Percentiles rank a stretch among this genome's conserved stretches.
phyloP scores from a whole-genome alignment of 1,140 invertebrate species.

The Ruditapes philippinarum region DNA sequence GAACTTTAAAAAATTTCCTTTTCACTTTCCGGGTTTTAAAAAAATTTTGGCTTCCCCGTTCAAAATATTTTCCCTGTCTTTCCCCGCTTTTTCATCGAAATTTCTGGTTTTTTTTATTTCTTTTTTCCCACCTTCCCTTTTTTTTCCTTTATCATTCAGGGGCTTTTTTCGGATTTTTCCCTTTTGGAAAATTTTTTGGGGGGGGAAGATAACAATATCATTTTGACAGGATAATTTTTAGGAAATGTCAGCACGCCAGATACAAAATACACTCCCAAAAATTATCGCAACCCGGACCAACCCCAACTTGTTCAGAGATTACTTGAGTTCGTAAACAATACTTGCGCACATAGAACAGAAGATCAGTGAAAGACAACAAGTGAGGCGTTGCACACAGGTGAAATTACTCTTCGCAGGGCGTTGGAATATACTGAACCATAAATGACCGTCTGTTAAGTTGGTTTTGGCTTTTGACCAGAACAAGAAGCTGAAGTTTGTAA shows the following conservation, averaged over 20 bases:
- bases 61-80: constrained; percentile 35
- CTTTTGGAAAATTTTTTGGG: constrained; percentile 36
- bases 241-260: constrained; percentile 72
- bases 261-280: constrained; percentile 68
- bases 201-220: constrained; percentile 74
- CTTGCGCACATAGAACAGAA: constrained; percentile 79
- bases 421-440: constrained; percentile 80
- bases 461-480: constrained; percentile 78
- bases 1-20: too few species aligned
- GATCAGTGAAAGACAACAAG: constrained; percentile 78
- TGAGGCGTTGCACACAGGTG: constrained; percentile 77
- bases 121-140: background rate
- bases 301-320: constrained; percentile 42
- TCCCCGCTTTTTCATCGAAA: constrained; percentile 40
- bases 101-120: constrained; percentile 17
- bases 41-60: too few species aligned
- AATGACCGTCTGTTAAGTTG: constrained; percentile 77
- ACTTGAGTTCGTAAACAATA: constrained; percentile 67
- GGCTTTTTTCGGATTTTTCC: constrained; percentile 35
- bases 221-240: constrained; percentile 74
- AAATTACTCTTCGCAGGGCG: constrained; percentile 79
- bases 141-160: background rate
- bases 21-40: too few species aligned
- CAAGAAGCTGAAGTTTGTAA: constrained; percentile 76
- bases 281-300: constrained; percentile 73